Percentiles rank a stretch among this genome's conserved stretches.
Conservation (phyloP, 2,888 invertebrate genomes). For the Eucriotettix oculatus region DNA sequence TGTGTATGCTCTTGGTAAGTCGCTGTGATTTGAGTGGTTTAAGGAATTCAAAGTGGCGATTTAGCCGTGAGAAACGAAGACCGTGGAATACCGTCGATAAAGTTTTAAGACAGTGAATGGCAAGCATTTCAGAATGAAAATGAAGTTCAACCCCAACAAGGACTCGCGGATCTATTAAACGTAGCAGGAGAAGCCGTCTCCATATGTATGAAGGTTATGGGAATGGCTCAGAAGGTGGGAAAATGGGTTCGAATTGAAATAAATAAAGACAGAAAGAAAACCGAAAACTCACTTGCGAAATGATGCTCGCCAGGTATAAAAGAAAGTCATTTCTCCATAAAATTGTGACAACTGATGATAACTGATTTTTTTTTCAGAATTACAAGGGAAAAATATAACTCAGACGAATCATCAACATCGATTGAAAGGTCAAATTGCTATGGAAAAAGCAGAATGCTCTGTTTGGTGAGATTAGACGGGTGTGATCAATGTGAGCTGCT, state of each 20-base stretch:
- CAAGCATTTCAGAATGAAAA: constrained; percentile 12
- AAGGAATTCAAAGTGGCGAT: constrained; percentile 12
- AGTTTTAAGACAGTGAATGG: constrained; percentile 10
- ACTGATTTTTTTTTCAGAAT: not conserved
- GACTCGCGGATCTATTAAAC: not conserved
- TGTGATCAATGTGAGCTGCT: not conserved
- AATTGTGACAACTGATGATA: not conserved
- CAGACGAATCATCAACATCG: no score
- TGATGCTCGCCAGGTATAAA: not conserved
- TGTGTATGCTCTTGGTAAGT: constrained; percentile 9
- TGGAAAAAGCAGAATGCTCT: constrained; percentile 2
- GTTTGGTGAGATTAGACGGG: not conserved
- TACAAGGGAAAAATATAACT: not conserved
- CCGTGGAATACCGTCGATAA: constrained; percentile 14
- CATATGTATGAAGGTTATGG: not conserved
- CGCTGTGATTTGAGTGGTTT: constrained; percentile 12
- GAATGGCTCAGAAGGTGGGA: not conserved
- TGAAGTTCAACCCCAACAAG: constrained; percentile 3
- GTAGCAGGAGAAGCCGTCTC: not conserved
- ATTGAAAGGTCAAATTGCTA: not conserved
- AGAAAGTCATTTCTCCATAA: not conserved
- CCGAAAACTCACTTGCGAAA: not conserved
- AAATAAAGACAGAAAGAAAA: not conserved
- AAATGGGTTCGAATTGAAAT: not conserved
- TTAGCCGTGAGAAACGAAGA: constrained; percentile 14